Evolutionary conservation across 2,113 vertebrate genomes (phyloP), one percentile per base, ranked within the genome.

Genomic region (Antechinus stuartii): DNA sequence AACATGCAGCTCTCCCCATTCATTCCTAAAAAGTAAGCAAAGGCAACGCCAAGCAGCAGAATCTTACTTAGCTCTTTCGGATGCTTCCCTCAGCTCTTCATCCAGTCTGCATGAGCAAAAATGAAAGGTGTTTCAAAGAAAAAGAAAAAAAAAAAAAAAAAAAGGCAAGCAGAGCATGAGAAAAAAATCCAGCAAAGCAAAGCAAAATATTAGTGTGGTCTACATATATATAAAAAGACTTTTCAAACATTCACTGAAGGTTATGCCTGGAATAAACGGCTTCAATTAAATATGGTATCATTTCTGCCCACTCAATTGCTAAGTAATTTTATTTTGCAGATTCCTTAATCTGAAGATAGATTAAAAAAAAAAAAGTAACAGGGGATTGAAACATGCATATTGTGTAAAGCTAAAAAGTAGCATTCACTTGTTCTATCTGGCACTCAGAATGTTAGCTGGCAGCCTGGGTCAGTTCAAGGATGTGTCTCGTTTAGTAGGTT

Each of bases 31-130:
- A 97, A 92, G 90, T 93, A 97, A 97, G 96, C 95, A 96, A 98
- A 97, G 9, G 90, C 1, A 97, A 98, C 57, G n/a, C 92, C 96
- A 98, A 84, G 97, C 97, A 95, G 91, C 95, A 76, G 90, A 91
- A 93, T 98, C 99, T 99, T 99, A 99, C 99, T 99, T 99, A 98
- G 99, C 99, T 98, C 98, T 68, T 98, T 99, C 98, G 47, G 99
- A 99, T 92, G 99, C 98, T 97, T 99, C 99, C 98, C 99, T 99
- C 98, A 99, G 98, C 97, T 99, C 99, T 98, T 99, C 99, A 98
- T 99, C 99, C 98, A 99, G 98, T 99, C 99, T 99, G 98, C 97
- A 95, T 96, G 97, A 98, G 97, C 98, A 98, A 99, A 98, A 98
- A 96, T 98, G 98, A 98, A 97, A 94, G 95, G 96, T 92, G 97